These are phyloP conservation scores for Amiota mariae DNA, from an alignment of 2,888 invertebrate genomes.

Conservation along the genomic window DNA sequence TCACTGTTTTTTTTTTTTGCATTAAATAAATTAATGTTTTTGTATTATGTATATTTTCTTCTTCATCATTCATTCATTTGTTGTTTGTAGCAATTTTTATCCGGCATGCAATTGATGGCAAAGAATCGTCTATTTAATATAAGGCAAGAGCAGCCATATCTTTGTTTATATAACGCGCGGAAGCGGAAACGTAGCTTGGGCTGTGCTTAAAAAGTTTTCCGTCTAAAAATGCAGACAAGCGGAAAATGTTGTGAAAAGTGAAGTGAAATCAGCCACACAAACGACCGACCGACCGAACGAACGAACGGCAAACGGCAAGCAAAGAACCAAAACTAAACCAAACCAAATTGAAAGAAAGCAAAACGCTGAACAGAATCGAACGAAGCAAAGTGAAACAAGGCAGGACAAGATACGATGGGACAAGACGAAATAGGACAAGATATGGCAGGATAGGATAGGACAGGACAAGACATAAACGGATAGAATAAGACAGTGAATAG, in stretches of 20 bases:
- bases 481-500: neutral
- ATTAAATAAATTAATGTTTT: slow-evolving; percentile 61
- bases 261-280: neutral
- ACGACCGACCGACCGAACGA: too few relatives aligned
- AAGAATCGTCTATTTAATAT: neutral
- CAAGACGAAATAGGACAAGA: neutral
- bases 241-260: slow-evolving; percentile 41
- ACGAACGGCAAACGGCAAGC: too few relatives aligned
- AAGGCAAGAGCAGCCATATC: neutral
- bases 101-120: neutral
- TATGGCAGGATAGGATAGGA: neutral
- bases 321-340: too few relatives aligned
- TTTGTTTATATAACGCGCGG: slow-evolving; percentile 23
- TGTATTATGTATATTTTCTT: neutral
- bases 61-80: neutral
- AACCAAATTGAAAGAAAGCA: too few relatives aligned
- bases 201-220: slow-evolving; percentile 44
- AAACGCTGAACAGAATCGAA: too few relatives aligned
- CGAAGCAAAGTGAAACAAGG: too few relatives aligned
- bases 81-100: slow-evolving; percentile 10
- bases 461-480: too few relatives aligned
- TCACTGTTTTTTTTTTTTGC: slow-evolving; percentile 46
- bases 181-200: slow-evolving; percentile 25
- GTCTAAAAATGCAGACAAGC: slow-evolving; percentile 49
- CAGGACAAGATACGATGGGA: too few relatives aligned